A percentile compares a stretch with the other conserved stretches of the same genome.
phyloP scores from a whole-genome alignment of 2,797 vertebrate species.

The Chelon auratus region DNA sequence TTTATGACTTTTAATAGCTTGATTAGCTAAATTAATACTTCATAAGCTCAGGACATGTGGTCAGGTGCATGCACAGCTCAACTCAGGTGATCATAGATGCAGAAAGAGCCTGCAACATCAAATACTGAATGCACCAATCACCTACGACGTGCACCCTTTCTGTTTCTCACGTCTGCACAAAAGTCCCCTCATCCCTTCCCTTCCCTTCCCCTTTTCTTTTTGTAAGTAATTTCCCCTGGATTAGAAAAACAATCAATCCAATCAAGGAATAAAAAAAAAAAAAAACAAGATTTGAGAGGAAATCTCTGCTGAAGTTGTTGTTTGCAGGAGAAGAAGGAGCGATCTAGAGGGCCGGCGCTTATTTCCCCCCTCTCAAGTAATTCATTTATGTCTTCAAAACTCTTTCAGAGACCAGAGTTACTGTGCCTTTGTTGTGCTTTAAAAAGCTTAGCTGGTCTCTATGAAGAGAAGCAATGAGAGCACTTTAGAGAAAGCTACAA shows the following conservation, averaged over 20 bases:
- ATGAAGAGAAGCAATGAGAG: conserved; percentile 85
- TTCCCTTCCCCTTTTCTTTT: conserved; percentile 52
- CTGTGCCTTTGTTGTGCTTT: conserved; percentile 84
- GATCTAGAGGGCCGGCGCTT: conserved; percentile 74
- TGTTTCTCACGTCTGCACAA: too few relatives aligned
- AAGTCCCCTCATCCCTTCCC: too few relatives aligned
- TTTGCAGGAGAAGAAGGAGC: conserved; percentile 69
- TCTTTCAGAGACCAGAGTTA: conserved; percentile 84
- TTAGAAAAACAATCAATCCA: conserved; percentile 88
- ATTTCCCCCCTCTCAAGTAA: conserved; percentile 84
- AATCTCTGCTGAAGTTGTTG: conserved; percentile 83
- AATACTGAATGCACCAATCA: too few relatives aligned
- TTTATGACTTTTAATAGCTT: too few relatives aligned
- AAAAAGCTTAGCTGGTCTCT: conserved; percentile 81
- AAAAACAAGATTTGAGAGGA: conserved; percentile 74
- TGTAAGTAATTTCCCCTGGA: conserved; percentile 84
- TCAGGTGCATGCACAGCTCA: too few relatives aligned
- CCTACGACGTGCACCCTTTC: too few relatives aligned
- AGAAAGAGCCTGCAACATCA: too few relatives aligned
- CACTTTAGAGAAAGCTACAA: conserved; percentile 87
- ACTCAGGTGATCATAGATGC: too few relatives aligned
- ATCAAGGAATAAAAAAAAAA: conserved; percentile 63
- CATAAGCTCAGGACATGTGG: too few relatives aligned
- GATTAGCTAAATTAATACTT: too few relatives aligned
- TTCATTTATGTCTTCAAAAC: conserved; percentile 89